Conservation (phyloP, 2,888 invertebrate species). For the Lithophane leautieri region DNA sequence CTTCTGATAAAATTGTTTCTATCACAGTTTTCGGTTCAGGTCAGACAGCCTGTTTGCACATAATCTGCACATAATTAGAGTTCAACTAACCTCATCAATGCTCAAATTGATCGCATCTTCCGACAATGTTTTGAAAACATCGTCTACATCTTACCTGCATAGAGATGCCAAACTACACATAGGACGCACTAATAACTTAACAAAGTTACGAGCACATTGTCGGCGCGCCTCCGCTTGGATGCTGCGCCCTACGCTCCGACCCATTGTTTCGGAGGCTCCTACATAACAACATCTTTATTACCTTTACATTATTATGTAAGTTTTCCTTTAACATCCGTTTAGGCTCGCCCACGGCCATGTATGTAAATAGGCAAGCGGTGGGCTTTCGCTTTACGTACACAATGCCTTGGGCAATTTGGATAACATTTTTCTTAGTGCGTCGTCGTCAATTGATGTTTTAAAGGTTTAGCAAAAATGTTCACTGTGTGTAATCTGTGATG, state of each 20-base stretch:
- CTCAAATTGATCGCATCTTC: not conserved
- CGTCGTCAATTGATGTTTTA: slow-evolving; percentile 9
- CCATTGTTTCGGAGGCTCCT: slow-evolving; percentile 70
- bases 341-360: slow-evolving; percentile 55
- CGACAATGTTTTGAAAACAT: too few species aligned
- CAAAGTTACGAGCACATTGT: slow-evolving; percentile 58
- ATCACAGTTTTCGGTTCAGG: not conserved
- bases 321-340: slow-evolving; percentile 52
- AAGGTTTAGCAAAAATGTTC: slow-evolving; percentile 5
- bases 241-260: slow-evolving; percentile 74
- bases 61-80: not conserved
- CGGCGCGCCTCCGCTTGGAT: slow-evolving; percentile 66
- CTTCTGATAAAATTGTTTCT: not conserved
- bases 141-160: not conserved
- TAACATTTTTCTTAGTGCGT: slow-evolving; percentile 22
- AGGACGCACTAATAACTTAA: slow-evolving; percentile 2
- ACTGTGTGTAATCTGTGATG: not conserved
- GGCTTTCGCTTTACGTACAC: slow-evolving; percentile 47
- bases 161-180: not conserved
- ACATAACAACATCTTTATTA: slow-evolving; percentile 58
- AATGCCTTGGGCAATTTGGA: slow-evolving; percentile 28
- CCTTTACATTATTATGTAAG: slow-evolving; percentile 57
- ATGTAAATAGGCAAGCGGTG: slow-evolving; percentile 38
- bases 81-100: not conserved
- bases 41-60: not conserved